A percentile compares a stretch with the other conserved stretches of the same genome.
These are phyloP conservation scores for Dreissena rostriformis DNA, from an alignment of 1,140 invertebrate genomes.

Conservation along the genomic window DNA sequence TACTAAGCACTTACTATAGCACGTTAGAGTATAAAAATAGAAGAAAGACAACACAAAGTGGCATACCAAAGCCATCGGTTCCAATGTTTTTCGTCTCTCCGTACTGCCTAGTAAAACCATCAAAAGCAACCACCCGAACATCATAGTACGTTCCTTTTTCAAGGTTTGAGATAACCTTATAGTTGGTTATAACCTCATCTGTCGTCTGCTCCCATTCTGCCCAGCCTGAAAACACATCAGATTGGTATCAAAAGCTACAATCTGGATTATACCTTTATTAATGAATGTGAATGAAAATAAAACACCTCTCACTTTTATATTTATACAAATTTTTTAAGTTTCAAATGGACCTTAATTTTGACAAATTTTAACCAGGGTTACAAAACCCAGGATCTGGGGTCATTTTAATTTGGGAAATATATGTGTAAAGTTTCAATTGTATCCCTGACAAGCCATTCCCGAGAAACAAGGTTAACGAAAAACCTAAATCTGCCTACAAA, in stretches of 20 bases:
- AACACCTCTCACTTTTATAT: too few species aligned
- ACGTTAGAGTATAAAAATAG: neutral
- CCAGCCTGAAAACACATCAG: slow-evolving; percentile 59
- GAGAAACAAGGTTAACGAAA: too few species aligned
- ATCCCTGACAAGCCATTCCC: too few species aligned
- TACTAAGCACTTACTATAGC: neutral
- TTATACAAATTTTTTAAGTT: too few species aligned
- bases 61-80: slow-evolving; percentile 70
- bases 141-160: slow-evolving; percentile 93
- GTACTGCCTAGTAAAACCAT: slow-evolving; percentile 85
- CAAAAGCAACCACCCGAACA: slow-evolving; percentile 94
- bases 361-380: too few species aligned
- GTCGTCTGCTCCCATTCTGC: slow-evolving; percentile 72
- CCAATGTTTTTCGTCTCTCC: slow-evolving; percentile 64
- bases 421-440: too few species aligned
- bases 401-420: too few species aligned
- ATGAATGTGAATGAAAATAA: too few species aligned
- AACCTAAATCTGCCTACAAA: too few species aligned
- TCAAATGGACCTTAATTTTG: too few species aligned
- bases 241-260: neutral
- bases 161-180: slow-evolving; percentile 87
- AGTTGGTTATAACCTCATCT: slow-evolving; percentile 72
- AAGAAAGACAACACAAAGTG: neutral
- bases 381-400: too few species aligned
- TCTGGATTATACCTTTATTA: neutral